Conservation (phyloP, 1,140 invertebrate genomes). For the Saccostrea glomerata region DNA sequence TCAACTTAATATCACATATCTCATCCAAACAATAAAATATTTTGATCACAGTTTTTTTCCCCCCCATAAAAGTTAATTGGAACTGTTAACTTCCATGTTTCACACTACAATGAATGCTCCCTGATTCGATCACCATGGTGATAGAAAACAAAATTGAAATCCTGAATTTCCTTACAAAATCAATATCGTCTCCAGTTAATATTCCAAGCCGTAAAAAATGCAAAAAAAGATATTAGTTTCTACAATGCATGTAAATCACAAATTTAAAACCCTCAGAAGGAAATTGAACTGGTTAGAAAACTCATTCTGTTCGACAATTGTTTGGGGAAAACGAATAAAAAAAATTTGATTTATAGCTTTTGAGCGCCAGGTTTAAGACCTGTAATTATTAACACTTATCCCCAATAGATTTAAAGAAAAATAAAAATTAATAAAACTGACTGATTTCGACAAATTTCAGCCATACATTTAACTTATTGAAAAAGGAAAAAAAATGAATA, state of each 20-base stretch:
- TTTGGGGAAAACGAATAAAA: neutral
- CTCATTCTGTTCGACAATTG: neutral
- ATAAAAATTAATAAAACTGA: neutral
- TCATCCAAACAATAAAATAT: neutral
- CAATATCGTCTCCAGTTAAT: neutral
- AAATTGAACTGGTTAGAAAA: neutral
- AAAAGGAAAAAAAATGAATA: neutral
- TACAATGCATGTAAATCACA: neutral
- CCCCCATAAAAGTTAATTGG: neutral
- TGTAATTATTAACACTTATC: neutral
- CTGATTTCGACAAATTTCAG: neutral
- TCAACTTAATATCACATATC: neutral
- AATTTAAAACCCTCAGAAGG: neutral
- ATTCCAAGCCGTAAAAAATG: neutral
- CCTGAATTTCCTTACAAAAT: neutral
- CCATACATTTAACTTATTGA: neutral
- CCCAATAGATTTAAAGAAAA: neutral
- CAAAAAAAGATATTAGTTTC: neutral
- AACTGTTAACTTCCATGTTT: neutral
- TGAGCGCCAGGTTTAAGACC: neutral
- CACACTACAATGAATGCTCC: neutral
- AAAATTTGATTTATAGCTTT: constrained; percentile 13
- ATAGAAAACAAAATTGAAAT: neutral
- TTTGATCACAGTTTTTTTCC: neutral
- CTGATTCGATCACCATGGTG: neutral